phyloP scores from a whole-genome alignment of 2,797 vertebrate genomes.

The Hoplostethus atlanticus region DNA sequence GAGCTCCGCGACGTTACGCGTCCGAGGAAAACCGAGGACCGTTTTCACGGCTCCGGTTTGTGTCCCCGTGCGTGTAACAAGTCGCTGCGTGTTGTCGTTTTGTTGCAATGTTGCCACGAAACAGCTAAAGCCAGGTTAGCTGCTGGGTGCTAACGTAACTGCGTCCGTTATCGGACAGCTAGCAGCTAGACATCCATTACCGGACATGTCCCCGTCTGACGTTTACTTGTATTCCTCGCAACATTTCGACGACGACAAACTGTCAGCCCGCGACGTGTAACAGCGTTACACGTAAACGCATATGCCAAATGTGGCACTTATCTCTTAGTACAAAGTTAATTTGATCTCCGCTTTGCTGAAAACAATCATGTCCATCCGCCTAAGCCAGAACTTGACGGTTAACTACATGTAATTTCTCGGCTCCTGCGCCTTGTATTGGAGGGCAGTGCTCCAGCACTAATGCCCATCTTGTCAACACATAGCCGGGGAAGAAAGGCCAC shows the following conservation, averaged over 20 bases:
- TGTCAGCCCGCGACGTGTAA: background rate
- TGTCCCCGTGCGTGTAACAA: background rate
- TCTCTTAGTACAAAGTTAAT: background rate
- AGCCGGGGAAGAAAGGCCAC: background rate
- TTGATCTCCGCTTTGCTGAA: background rate
- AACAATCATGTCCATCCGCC: background rate
- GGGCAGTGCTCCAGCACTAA: no score
- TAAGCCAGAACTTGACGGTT: background rate
- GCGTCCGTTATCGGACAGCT: conserved; percentile 68
- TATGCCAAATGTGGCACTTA: background rate
- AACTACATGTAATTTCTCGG: no score
- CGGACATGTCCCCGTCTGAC: conserved; percentile 8
- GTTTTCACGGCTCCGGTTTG: background rate
- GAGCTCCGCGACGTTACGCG: background rate
- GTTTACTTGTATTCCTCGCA: background rate
- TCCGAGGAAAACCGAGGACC: accelerated
- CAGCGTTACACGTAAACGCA: background rate
- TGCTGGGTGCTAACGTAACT: conserved; percentile 54
- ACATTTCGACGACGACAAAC: background rate
- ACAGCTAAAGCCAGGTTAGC: conserved; percentile 58
- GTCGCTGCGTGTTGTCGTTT: conserved; percentile 29
- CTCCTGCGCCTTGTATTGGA: no score
- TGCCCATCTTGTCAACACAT: background rate
- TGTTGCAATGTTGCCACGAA: conserved; percentile 37
- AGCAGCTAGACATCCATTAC: conserved; percentile 34